These are phyloP conservation scores for Diadumene lineata DNA, from an alignment of 92 coral and sea anemone genomes.

Conservation along the genomic window DNA sequence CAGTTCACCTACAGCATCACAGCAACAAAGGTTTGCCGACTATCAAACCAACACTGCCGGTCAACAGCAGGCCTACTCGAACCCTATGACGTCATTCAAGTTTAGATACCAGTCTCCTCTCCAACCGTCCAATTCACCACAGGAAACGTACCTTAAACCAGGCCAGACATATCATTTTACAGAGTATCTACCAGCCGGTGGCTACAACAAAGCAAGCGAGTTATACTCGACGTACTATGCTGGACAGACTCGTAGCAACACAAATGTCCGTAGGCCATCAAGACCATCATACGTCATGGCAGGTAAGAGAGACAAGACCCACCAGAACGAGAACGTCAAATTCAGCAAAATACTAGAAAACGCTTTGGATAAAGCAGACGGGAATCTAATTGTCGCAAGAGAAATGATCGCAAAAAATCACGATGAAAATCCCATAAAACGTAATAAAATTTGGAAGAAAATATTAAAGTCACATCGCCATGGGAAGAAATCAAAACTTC, in stretches of 20 bases:
- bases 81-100: slow-evolving; percentile 14
- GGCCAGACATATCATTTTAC: slow-evolving; percentile 29
- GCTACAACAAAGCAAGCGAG: neutral
- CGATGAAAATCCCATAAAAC: slow-evolving; percentile 13
- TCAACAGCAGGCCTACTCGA: neutral
- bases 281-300: slow-evolving; percentile 20
- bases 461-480: neutral
- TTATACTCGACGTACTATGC: slow-evolving; percentile 18
- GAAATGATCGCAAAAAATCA: slow-evolving; percentile 8
- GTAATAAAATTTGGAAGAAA: slow-evolving; percentile 4
- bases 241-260: neutral
- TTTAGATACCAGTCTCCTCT: slow-evolving; percentile 14
- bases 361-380: slow-evolving; percentile 23
- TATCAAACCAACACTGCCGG: slow-evolving; percentile 11
- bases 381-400: slow-evolving; percentile 26
- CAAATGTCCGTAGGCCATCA: slow-evolving; percentile 7
- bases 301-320: slow-evolving; percentile 43
- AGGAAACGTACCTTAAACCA: slow-evolving; percentile 7
- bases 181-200: slow-evolving; percentile 24
- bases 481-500: slow-evolving; percentile 11
- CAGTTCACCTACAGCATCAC: slow-evolving; percentile 4
- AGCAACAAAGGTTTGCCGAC: neutral
- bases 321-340: too few species aligned
- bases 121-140: slow-evolving; percentile 4
- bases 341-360: slow-evolving; percentile 16